These are phyloP conservation scores for Carposina sasakii DNA, from an alignment of 1,140 invertebrate species.

Conservation along the genomic window DNA sequence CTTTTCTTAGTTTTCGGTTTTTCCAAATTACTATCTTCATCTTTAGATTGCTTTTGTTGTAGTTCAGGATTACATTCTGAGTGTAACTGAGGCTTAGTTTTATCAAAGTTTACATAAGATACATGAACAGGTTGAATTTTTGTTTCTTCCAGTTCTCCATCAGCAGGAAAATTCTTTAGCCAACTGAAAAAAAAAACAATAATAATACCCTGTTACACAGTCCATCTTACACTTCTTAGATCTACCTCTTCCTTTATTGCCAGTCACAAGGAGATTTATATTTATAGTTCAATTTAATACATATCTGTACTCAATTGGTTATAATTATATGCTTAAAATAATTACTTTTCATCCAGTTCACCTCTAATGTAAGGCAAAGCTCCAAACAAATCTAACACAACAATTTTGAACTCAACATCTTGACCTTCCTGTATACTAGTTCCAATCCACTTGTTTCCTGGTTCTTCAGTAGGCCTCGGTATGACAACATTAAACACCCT, in stretches of 20 bases:
- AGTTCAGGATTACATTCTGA: no score
- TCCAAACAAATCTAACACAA: constrained; percentile 70
- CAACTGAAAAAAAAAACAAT: constrained; percentile 34
- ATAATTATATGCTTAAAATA: constrained; percentile 6
- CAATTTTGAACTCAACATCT: constrained; percentile 74
- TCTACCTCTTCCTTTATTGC: no score
- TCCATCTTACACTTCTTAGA: no score
- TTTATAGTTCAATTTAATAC: no score
- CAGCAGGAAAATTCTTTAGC: constrained; percentile 32
- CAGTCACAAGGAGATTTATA: no score
- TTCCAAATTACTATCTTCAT: no score
- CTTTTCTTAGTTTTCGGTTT: constrained; percentile 27
- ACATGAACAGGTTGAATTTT: constrained; percentile 39
- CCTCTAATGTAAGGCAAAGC: constrained; percentile 75
- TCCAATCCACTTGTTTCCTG: constrained; percentile 74
- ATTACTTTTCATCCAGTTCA: constrained; percentile 67
- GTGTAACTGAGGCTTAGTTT: constrained; percentile 58
- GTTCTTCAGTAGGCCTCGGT: constrained; percentile 68
- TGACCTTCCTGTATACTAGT: constrained; percentile 71
- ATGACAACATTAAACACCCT: constrained; percentile 78
- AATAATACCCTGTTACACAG: no score
- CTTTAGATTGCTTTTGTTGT: no score
- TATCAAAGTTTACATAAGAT: constrained; percentile 53
- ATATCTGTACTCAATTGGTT: no score
- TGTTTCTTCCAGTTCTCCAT: constrained; percentile 36